These are phyloP conservation scores for Tenrec ecaudatus DNA, from an alignment of 2,113 vertebrate species.

Conservation along the genomic window DNA sequence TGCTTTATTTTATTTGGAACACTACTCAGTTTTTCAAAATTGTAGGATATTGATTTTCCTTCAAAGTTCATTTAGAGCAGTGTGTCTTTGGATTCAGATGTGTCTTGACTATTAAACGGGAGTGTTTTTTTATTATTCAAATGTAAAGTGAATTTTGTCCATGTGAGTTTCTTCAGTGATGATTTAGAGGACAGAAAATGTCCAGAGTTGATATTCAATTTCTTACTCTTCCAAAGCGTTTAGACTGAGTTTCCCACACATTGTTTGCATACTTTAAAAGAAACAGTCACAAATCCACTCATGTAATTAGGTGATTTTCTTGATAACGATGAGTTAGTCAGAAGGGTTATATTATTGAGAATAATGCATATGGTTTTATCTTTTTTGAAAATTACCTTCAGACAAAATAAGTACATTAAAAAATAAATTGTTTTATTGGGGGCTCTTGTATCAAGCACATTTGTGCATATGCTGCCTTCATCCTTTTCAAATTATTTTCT, in stretches of 20 bases:
- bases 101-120: neutral
- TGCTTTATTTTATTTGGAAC: neutral
- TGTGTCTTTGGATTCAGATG: neutral
- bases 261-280: neutral
- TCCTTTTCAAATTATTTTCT: too few species aligned
- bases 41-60: fast-evolving
- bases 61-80: neutral
- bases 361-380: neutral
- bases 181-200: neutral
- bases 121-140: neutral
- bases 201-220: neutral
- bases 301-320: neutral
- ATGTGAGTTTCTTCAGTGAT: neutral
- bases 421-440: too few species aligned
- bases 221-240: neutral
- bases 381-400: neutral
- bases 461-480: too few species aligned
- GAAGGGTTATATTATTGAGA: neutral
- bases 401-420: neutral
- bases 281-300: neutral
- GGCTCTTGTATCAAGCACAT: too few species aligned
- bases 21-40: fast-evolving
- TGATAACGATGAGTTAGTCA: neutral
- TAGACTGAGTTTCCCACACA: neutral
- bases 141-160: neutral